phyloP scores from a whole-genome alignment of 92 coral and sea anemone species.

The Paragorgia papillata region DNA sequence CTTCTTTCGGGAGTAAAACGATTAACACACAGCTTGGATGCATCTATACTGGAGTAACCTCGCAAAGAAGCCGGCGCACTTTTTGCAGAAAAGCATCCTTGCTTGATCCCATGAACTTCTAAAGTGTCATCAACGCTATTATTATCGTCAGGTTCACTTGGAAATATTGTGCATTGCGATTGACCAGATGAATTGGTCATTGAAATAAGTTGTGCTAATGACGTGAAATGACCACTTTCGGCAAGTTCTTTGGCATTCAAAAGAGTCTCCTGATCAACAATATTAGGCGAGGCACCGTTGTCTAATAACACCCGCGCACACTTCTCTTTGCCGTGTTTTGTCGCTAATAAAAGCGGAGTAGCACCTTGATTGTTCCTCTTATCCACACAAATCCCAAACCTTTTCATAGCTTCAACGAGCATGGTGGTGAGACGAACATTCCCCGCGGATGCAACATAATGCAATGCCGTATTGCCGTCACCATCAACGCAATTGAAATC shows the following conservation, averaged over 20 bases:
- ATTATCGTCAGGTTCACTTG: constrained; percentile 13
- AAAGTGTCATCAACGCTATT: background rate
- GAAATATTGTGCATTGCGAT: constrained; percentile 7
- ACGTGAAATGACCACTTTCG: background rate
- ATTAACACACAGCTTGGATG: background rate
- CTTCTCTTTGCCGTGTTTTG: constrained; percentile 66
- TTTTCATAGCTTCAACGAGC: constrained; percentile 70
- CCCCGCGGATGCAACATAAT: constrained; percentile 78
- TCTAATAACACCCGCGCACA: constrained; percentile 72
- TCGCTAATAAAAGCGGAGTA: constrained; percentile 81
- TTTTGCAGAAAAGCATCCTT: background rate
- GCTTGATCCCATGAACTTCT: background rate
- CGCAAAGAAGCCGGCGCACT: background rate
- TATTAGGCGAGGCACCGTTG: constrained; percentile 62
- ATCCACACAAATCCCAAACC: constrained; percentile 74
- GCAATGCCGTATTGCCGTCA: constrained; percentile 85
- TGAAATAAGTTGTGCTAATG: constrained; percentile 4
- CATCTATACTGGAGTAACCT: background rate
- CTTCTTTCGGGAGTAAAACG: background rate
- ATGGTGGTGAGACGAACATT: constrained; percentile 59
- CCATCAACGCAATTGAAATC: constrained; percentile 76
- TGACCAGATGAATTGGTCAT: background rate
- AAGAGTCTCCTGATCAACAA: constrained; percentile 9
- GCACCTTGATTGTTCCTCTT: constrained; percentile 74
- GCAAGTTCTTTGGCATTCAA: constrained; percentile 31